Evolutionary conservation across 2,113 vertebrate genomes (phyloP).

Genomic region (Piprites chloris): DNA sequence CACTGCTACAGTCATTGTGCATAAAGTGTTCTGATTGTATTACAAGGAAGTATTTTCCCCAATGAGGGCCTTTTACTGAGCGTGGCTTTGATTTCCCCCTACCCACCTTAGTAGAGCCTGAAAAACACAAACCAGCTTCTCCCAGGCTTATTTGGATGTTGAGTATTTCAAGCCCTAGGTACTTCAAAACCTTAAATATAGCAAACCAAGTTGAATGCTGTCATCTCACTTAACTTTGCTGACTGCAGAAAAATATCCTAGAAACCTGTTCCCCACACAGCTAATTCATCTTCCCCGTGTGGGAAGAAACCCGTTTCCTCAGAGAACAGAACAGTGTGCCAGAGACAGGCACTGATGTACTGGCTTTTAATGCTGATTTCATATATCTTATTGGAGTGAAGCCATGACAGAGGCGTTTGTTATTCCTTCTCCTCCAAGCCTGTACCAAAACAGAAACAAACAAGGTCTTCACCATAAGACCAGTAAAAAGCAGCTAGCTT

Average conservation of each 20-base stretch:
- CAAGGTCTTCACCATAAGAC: neutral
- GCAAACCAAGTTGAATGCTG: neutral
- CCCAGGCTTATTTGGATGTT: neutral
- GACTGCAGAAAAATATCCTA: constrained; percentile 5
- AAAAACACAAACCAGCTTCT: neutral
- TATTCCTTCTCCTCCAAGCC: neutral
- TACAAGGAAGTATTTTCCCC: neutral
- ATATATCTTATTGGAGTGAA: neutral
- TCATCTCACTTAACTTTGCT: neutral
- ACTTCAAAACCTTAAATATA: neutral
- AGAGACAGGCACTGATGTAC: neutral
- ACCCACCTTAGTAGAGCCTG: neutral
- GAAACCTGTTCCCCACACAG: neutral
- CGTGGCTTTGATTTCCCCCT: neutral
- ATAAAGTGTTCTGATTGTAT: neutral
- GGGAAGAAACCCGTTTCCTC: neutral
- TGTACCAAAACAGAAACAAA: neutral
- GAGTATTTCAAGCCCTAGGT: neutral
- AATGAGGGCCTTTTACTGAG: neutral
- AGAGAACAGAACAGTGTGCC: neutral
- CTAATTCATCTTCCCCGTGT: neutral
- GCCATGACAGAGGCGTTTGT: neutral
- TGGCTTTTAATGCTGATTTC: neutral
- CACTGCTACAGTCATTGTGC: neutral
- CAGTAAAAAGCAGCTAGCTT: neutral